These are phyloP conservation scores for Drosophila pectinifera DNA, from an alignment of 1,140 invertebrate species.

Conservation along the genomic window DNA sequence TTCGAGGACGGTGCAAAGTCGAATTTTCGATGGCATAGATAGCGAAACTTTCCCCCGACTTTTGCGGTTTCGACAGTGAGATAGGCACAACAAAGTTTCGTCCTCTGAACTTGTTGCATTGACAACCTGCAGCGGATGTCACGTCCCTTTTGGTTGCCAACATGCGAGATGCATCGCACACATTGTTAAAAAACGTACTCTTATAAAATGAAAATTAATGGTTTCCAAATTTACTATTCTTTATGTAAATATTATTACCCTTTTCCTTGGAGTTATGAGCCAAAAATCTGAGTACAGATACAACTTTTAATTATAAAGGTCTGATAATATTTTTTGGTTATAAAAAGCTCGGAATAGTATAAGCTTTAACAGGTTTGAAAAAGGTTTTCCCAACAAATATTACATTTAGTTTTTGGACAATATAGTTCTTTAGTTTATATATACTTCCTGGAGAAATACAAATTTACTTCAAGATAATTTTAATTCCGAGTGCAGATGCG, in stretches of 20 bases:
- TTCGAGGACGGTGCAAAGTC: slow-evolving; percentile 17
- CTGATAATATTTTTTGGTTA: too few relatives aligned
- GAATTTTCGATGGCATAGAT: slow-evolving; percentile 51
- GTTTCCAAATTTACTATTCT: not conserved
- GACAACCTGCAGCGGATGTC: slow-evolving; percentile 57
- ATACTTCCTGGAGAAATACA: not conserved
- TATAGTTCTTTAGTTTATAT: not conserved
- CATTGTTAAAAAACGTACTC: not conserved
- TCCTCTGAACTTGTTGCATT: slow-evolving; percentile 72
- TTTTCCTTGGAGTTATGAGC: too few relatives aligned
- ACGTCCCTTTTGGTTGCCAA: slow-evolving; percentile 26
- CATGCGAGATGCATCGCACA: not conserved
- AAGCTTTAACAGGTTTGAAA: too few relatives aligned
- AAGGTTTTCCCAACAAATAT: too few relatives aligned
- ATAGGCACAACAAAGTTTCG: slow-evolving; percentile 74
- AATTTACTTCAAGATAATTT: not conserved
- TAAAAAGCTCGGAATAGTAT: too few relatives aligned
- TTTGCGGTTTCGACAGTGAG: slow-evolving; percentile 58
- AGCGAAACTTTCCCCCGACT: slow-evolving; percentile 66
- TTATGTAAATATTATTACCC: not conserved
- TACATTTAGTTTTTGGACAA: not conserved
- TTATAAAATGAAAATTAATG: not conserved
- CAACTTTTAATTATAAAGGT: too few relatives aligned
- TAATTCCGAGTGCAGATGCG: not conserved
- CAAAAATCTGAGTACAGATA: too few relatives aligned